These are phyloP conservation scores for Listrodromus nycthemerus DNA, from an alignment of 2,888 invertebrate species.

Conservation along the genomic window DNA sequence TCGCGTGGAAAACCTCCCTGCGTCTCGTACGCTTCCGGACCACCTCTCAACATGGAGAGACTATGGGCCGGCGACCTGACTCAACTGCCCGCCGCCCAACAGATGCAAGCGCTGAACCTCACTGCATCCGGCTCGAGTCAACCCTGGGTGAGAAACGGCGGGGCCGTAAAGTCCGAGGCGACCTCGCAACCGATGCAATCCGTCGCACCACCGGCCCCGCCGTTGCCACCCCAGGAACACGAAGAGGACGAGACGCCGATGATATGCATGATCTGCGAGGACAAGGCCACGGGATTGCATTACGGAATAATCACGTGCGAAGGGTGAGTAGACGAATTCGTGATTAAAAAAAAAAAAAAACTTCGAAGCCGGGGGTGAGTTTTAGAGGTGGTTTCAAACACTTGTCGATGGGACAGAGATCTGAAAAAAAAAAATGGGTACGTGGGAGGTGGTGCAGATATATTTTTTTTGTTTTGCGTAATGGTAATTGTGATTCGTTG, in stretches of 20 bases:
- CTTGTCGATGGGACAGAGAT: no score
- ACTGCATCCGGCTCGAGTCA: conserved; percentile 83
- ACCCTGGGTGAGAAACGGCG: conserved; percentile 82
- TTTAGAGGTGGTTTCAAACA: no score
- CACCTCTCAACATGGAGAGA: conserved; percentile 95
- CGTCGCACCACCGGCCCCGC: conserved; percentile 83
- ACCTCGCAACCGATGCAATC: conserved; percentile 79
- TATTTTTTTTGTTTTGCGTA: no score
- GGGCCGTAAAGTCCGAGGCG: conserved; percentile 79
- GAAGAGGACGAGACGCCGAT: conserved; percentile 96
- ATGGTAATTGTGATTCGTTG: no score
- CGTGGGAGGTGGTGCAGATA: no score
- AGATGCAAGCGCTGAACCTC: conserved; percentile 91
- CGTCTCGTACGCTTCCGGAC: conserved; percentile 82
- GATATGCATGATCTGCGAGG: conserved; percentile 99
- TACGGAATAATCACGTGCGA: conserved; percentile 99
- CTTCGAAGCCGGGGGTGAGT: no score
- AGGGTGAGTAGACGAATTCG: conserved; percentile 87
- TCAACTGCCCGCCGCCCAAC: conserved; percentile 93
- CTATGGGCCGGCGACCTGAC: conserved; percentile 95
- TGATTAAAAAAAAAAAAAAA: background rate
- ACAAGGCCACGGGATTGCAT: conserved; percentile 98
- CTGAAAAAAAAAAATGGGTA: no score
- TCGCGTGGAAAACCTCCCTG: conserved; percentile 85
- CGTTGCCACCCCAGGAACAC: conserved; percentile 85